Evolutionary conservation across 1,140 invertebrate genomes (phyloP).

Genomic region (Drosophila bipectinata): DNA sequence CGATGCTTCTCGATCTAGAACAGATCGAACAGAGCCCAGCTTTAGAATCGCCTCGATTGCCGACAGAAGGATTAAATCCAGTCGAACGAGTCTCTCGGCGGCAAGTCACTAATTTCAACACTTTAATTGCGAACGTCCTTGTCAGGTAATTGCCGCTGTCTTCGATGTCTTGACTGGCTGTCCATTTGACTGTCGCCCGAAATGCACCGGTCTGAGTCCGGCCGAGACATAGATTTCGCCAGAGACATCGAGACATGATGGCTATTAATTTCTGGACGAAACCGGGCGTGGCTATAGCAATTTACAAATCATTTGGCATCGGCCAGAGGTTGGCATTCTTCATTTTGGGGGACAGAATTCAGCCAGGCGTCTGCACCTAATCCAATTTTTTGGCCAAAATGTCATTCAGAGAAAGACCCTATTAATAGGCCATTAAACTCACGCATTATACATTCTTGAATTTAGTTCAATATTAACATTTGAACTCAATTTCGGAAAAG

Average conservation of each 20-base stretch:
- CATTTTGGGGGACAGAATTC: conserved; percentile 38
- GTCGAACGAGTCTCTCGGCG: conserved; percentile 28
- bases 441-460: too few relatives aligned
- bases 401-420: neutral
- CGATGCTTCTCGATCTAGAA: conserved; percentile 5
- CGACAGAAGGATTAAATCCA: conserved; percentile 39
- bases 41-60: neutral
- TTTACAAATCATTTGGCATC: conserved; percentile 17
- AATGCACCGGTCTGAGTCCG: neutral
- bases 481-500: too few relatives aligned
- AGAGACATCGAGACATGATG: conserved; percentile 36
- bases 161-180: conserved; percentile 7
- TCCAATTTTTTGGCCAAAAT: conserved; percentile 2
- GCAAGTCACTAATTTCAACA: conserved; percentile 52
- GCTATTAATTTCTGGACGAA: conserved; percentile 45
- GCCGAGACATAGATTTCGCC: conserved; percentile 20
- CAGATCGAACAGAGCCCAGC: neutral
- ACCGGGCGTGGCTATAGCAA: conserved; percentile 15
- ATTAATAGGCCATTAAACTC: neutral
- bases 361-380: conserved; percentile 9
- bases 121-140: conserved; percentile 55
- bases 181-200: conserved; percentile 37
- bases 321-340: conserved; percentile 10
- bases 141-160: conserved; percentile 48
- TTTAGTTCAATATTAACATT: too few relatives aligned